A percentile compares a stretch with the other conserved stretches of the same genome.
phyloP scores from a whole-genome alignment of 2,888 invertebrate species.

The Cylindroiulus punctatus region DNA sequence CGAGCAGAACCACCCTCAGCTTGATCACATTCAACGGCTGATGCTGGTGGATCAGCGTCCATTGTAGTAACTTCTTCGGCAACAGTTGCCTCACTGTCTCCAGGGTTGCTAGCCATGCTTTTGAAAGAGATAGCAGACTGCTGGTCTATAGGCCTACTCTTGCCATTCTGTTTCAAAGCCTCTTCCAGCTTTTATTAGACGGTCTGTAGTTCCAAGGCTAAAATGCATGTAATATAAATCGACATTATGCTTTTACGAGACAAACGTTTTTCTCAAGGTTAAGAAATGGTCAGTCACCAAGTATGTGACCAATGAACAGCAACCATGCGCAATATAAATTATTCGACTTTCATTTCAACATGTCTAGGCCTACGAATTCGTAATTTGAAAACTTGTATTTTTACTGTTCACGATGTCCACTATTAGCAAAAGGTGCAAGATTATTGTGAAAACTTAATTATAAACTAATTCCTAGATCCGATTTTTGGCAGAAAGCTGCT shows the following conservation, averaged over 20 bases:
- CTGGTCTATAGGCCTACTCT: not conserved
- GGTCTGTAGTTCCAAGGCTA: not conserved
- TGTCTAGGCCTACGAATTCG: too few relatives aligned
- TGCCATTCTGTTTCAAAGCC: not conserved
- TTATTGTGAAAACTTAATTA: not conserved
- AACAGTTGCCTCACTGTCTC: not conserved
- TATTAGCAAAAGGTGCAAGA: too few relatives aligned
- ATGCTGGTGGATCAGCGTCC: not conserved
- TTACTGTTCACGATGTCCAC: not conserved
- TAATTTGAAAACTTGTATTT: too few relatives aligned
- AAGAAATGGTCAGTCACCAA: not conserved
- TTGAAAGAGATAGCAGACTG: not conserved
- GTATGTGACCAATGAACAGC: not conserved
- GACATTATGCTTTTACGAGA: not conserved
- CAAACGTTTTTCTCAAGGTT: not conserved
- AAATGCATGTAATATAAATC: not conserved
- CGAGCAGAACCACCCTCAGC: not conserved
- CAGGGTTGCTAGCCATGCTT: not conserved
- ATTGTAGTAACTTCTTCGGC: not conserved
- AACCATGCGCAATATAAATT: not conserved
- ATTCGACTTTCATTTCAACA: too few relatives aligned
- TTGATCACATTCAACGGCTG: not conserved
- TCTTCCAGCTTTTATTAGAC: not conserved
- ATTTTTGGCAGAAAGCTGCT: too few relatives aligned
- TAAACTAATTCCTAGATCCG: not conserved